Conservation (phyloP, 1,140 invertebrate genomes). For the Yoshiicerus persimilis region DNA sequence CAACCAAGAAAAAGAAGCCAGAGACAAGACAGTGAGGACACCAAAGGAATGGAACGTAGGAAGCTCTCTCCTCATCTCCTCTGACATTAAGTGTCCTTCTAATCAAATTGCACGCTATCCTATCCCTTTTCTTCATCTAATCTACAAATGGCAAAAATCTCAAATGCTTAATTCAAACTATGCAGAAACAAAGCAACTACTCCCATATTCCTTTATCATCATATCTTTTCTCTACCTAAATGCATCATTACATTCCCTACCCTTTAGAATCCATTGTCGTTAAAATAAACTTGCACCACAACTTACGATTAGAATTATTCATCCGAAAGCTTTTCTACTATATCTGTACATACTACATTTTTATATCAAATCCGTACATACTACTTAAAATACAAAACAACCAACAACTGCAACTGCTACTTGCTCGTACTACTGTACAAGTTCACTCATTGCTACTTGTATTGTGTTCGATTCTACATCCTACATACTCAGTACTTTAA, state of each 20-base stretch:
- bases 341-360: not conserved
- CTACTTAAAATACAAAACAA: no score
- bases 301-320: not conserved
- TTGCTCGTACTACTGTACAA: no score
- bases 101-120: conserved; percentile 22
- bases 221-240: not conserved
- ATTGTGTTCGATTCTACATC: no score
- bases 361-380: not conserved
- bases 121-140: not conserved
- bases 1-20: not conserved
- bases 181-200: not conserved
- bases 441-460: no score
- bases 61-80: not conserved
- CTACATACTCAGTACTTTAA: no score
- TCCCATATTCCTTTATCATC: not conserved
- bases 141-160: not conserved
- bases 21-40: not conserved
- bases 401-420: not conserved
- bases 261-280: not conserved
- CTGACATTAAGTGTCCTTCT: conserved; percentile 28
- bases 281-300: not conserved
- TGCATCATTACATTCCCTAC: not conserved
- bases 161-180: not conserved
- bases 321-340: not conserved
- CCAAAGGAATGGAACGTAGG: not conserved